Percentiles rank a stretch among this genome's conserved stretches.
These are phyloP conservation scores for Notiomystis cincta DNA, from an alignment of 2,113 vertebrate species.

Conservation along the genomic window DNA sequence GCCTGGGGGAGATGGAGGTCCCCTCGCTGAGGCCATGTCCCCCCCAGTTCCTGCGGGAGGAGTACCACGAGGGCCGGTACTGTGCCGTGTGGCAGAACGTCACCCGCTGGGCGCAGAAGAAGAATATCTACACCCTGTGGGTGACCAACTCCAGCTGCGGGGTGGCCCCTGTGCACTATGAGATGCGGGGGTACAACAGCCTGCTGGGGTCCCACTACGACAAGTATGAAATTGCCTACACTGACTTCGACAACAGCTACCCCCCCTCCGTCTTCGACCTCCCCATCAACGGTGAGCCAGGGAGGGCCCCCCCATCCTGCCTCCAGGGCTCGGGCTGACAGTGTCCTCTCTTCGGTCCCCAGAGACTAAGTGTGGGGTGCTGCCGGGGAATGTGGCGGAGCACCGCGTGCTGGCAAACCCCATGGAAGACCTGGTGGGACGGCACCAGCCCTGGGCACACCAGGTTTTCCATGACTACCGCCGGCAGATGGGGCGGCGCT, in stretches of 20 bases:
- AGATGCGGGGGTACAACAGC: conserved; percentile 81
- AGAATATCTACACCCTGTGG: conserved; percentile 81
- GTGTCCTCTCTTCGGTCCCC: not conserved
- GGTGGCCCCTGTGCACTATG: conserved; percentile 72
- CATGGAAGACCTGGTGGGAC: conserved; percentile 79
- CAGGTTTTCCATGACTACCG: conserved; percentile 72
- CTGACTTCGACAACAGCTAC: conserved; percentile 65
- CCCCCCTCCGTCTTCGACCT: conserved; percentile 63
- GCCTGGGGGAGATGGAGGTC: accelerated
- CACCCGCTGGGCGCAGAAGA: conserved; percentile 69
- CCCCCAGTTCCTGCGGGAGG: conserved; percentile 75
- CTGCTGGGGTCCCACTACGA: conserved; percentile 82
- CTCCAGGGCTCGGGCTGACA: accelerated
- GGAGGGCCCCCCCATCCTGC: not conserved
- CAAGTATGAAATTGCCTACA: conserved; percentile 79
- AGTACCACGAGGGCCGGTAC: conserved; percentile 71
- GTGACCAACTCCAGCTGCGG: conserved; percentile 64
- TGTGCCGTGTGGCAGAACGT: conserved; percentile 80
- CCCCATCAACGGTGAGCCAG: conserved; percentile 62
- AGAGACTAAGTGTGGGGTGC: not conserved
- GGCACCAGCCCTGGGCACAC: conserved; percentile 63
- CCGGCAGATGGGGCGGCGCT: conserved; percentile 62
- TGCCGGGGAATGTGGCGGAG: conserved; percentile 17
- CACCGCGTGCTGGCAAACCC: conserved; percentile 80
- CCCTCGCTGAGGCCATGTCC: not conserved